phyloP scores from a whole-genome alignment of 2,888 invertebrate genomes.

The Melikaiella ostensackeni region DNA sequence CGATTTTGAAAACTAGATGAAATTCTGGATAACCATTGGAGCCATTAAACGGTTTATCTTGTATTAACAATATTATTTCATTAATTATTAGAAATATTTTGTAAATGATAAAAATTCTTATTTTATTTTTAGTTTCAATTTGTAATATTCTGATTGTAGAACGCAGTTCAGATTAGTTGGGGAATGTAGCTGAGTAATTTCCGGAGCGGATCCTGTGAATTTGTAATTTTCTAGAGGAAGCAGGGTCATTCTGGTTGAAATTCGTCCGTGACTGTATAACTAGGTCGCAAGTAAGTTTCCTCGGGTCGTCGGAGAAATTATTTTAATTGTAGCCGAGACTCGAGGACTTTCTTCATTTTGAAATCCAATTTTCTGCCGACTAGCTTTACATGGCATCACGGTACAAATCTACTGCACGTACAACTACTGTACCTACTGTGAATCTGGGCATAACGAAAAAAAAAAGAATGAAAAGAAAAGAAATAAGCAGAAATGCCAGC shows the following conservation, averaged over 20 bases:
- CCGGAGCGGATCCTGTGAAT: constrained; percentile 5
- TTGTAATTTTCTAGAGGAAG: constrained; percentile 14
- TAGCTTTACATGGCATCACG: constrained; percentile 45
- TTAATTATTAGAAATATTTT: no score
- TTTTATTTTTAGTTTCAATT: not conserved
- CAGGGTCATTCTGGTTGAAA: constrained; percentile 13
- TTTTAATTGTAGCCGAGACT: constrained; percentile 42
- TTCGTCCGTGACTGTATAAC: constrained; percentile 27
- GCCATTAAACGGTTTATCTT: no score
- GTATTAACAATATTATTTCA: no score
- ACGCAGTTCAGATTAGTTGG: not conserved
- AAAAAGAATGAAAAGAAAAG: no score
- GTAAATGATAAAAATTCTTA: not conserved
- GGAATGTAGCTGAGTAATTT: constrained; percentile 8
- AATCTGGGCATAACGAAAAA: not conserved
- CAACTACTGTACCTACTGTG: constrained; percentile 11
- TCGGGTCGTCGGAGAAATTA: constrained; percentile 39
- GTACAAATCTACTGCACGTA: constrained; percentile 35
- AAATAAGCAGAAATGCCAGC: constrained; percentile 16
- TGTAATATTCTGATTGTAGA: not conserved
- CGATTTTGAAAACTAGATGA: no score
- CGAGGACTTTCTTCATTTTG: constrained; percentile 40
- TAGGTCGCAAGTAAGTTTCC: constrained; percentile 36
- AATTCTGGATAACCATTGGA: no score
- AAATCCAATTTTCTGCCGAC: constrained; percentile 41